A percentile compares a stretch with the other conserved stretches of the same genome.
Conservation (phyloP, 1,140 invertebrate genomes). For the Acromyrmex charruanus region DNA sequence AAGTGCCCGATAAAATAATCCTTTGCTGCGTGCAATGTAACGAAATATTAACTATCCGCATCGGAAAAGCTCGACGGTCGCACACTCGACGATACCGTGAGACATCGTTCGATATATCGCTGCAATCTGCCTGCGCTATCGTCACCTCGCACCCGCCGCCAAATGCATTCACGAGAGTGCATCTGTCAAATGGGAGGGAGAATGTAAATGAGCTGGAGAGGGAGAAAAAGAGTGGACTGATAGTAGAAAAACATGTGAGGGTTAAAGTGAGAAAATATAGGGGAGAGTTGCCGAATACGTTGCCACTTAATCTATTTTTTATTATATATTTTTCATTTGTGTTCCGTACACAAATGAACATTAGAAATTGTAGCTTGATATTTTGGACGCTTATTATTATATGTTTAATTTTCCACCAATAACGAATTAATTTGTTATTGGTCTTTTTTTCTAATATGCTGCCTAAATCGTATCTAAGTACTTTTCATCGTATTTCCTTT, state of each 20-base stretch:
- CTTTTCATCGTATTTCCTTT: too few species aligned
- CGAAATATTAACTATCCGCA: slow-evolving; percentile 72
- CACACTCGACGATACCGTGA: background rate
- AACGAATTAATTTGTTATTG: too few species aligned
- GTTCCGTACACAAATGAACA: too few species aligned
- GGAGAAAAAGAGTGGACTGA: slow-evolving; percentile 27
- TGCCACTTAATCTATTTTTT: too few species aligned
- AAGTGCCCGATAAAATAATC: slow-evolving; percentile 78
- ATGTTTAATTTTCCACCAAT: too few species aligned
- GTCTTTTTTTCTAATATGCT: too few species aligned
- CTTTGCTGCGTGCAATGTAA: slow-evolving; percentile 75
- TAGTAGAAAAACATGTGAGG: background rate
- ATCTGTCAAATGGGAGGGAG: background rate
- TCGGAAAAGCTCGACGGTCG: slow-evolving; percentile 2
- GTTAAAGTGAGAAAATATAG: slow-evolving; percentile 15
- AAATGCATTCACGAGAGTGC: slow-evolving; percentile 9
- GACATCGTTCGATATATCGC: slow-evolving; percentile 12
- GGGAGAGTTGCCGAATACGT: too few species aligned
- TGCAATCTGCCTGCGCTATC: slow-evolving; percentile 36
- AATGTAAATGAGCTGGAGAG: slow-evolving; percentile 21
- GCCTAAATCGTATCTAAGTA: too few species aligned
- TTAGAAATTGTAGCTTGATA: too few species aligned
- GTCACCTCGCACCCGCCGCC: slow-evolving; percentile 1
- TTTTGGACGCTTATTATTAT: too few species aligned
- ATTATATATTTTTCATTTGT: too few species aligned